phyloP scores from a whole-genome alignment of 1,140 invertebrate genomes.

The Drosophila ironensis region DNA sequence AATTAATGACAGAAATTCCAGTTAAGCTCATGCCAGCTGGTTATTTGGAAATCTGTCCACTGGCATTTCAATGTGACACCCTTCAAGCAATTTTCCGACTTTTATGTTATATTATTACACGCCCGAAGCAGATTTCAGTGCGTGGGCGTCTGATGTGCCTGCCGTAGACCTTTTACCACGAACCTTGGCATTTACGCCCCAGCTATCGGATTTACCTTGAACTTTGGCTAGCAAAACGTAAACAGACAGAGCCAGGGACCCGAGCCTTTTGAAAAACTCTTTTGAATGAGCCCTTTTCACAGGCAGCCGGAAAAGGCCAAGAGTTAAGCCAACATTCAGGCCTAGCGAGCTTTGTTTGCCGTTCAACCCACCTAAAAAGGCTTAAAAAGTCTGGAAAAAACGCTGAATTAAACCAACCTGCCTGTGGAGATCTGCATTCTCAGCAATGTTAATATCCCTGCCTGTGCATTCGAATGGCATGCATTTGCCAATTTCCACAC shows the following conservation, averaged over 20 bases:
- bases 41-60: too few relatives aligned
- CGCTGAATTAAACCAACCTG: background rate
- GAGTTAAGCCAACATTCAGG: conserved; percentile 39
- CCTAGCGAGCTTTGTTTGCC: too few relatives aligned
- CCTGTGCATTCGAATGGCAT: conserved; percentile 5
- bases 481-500: conserved; percentile 21
- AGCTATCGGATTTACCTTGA: conserved; percentile 24
- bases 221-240: conserved; percentile 16
- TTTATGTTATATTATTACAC: background rate
- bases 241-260: conserved; percentile 9
- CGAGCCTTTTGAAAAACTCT: conserved; percentile 21
- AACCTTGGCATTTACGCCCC: conserved; percentile 20
- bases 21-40: too few relatives aligned
- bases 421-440: background rate
- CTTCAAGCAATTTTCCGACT: too few relatives aligned
- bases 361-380: background rate
- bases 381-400: background rate
- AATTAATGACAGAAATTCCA: too few relatives aligned
- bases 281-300: conserved; percentile 29
- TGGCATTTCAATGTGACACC: too few relatives aligned
- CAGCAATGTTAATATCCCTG: conserved; percentile 13
- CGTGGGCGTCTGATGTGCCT: background rate
- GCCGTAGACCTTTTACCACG: background rate
- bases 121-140: too few relatives aligned
- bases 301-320: conserved; percentile 29